phyloP scores from a whole-genome alignment of 1,140 invertebrate species.

The Aphaenogaster rudis region DNA sequence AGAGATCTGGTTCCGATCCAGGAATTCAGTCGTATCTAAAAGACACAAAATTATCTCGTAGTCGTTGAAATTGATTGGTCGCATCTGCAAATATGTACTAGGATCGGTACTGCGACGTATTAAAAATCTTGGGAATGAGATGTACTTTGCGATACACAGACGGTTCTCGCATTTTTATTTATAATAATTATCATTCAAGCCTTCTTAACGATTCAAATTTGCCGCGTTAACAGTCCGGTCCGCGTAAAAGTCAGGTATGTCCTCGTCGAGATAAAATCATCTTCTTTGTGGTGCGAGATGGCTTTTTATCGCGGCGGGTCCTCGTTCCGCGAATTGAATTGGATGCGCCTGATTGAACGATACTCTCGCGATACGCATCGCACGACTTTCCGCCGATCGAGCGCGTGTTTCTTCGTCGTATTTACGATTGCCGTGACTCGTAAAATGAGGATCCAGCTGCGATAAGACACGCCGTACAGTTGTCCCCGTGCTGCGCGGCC shows the following conservation, averaged over 20 bases:
- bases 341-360: constrained; percentile 47
- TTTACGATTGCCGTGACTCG: constrained; percentile 69
- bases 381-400: constrained; percentile 52
- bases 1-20: constrained; percentile 17
- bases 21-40: background rate
- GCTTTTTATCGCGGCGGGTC: constrained; percentile 23
- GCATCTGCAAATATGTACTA: background rate
- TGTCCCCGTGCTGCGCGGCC: background rate
- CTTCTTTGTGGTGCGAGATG: background rate
- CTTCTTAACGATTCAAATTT: background rate
- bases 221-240: background rate
- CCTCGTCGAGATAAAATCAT: constrained; percentile 34
- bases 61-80: background rate
- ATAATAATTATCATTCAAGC: constrained; percentile 7
- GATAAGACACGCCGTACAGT: constrained; percentile 42
- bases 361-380: constrained; percentile 40
- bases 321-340: constrained; percentile 42
- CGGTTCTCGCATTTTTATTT: background rate
- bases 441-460: constrained; percentile 63
- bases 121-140: background rate
- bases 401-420: constrained; percentile 11
- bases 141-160: background rate
- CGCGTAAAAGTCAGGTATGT: constrained; percentile 8
- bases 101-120: background rate
- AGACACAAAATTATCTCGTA: background rate